phyloP scores from a whole-genome alignment of 2,113 vertebrate genomes.

The Misgurnus mizolepis region DNA sequence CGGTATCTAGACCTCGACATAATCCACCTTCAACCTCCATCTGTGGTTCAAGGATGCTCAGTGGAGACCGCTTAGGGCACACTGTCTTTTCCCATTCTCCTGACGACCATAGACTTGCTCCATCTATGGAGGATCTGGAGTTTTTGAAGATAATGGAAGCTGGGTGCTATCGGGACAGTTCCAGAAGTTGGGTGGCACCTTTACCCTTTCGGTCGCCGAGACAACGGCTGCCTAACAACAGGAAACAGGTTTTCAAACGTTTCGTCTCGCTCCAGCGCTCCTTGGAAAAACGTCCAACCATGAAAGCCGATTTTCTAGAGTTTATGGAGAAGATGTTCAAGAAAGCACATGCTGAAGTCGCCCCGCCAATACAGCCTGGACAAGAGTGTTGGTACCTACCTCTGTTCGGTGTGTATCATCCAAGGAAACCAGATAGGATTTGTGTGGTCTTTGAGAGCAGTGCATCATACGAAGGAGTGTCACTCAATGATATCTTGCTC shows the following conservation, averaged over 20 bases:
- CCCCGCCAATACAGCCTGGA: neutral
- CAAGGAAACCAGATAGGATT: too few species aligned
- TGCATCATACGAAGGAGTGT: too few species aligned
- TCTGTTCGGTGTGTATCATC: neutral
- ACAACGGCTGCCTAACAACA: conserved; percentile 2
- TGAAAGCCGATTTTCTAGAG: conserved; percentile 14
- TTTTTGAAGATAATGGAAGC: conserved; percentile 18
- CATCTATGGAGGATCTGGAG: conserved; percentile 1
- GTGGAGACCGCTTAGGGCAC: conserved; percentile 2
- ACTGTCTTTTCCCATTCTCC: neutral
- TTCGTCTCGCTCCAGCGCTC: neutral
- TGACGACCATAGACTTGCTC: neutral
- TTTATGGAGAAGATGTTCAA: conserved; percentile 42
- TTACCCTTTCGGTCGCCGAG: neutral
- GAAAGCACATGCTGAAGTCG: conserved; percentile 24
- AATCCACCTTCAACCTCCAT: neutral
- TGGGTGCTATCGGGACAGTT: neutral
- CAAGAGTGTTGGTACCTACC: conserved; percentile 25
- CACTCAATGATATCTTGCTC: neutral
- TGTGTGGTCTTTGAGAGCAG: too few species aligned
- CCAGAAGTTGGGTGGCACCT: conserved; percentile 26
- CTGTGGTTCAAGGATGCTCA: neutral
- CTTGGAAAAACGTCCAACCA: neutral
- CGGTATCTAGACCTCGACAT: neutral
- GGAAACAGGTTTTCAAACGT: neutral